Base-by-base conservation (phyloP, 2,888 invertebrate genomes). In the Metallyticus violacea region DNA sequence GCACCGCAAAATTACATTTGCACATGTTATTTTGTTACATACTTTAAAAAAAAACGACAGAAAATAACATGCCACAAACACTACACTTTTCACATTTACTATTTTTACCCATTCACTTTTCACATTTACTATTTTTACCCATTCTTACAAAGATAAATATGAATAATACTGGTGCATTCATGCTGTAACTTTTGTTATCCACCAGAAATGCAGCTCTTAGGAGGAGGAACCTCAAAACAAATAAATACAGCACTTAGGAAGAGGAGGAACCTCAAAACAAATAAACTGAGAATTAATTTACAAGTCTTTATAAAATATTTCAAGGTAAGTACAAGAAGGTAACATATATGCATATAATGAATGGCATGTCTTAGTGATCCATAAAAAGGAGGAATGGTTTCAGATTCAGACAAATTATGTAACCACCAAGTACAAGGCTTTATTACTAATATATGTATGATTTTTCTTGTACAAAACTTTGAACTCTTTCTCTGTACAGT, bases 401-500 rank as follows among this genome's bases (percentile, higher is more conserved):
- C 40, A 62, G 40, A 62, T 62, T 62, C 40, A 62, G 40, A 62
- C 40, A 85, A n/a, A 25, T 9, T 40, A 85, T 79, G 27, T 79
- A 85, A 85, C 40, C 81, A 88, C 88, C 85, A 28, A 86, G 84
- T 83, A 86, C 87, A 88, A 88, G 88, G 81, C 87, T 88, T 88
- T 88, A 88, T 88, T 88, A 88, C 86, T 86, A 87, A 87, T 81
- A 88, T 88, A 84, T 86, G 80, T 79, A 85, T 87, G 86, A 85
- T 87, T 81, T 85, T 85, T 87, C 84, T 87, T 87, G 87, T 88
- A 88, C 88, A 88, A 88, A 88, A 88, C 87, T 87, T 88, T 85
- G 84, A 85, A 85, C 84, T 87, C 78, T 85, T 87, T 87, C 85
- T 87, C 87, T 86, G 86, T 83, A 86, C 78, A 86, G 40, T 85